Conservation (phyloP, 2,797 vertebrate genomes). For the Momotus momota region DNA sequence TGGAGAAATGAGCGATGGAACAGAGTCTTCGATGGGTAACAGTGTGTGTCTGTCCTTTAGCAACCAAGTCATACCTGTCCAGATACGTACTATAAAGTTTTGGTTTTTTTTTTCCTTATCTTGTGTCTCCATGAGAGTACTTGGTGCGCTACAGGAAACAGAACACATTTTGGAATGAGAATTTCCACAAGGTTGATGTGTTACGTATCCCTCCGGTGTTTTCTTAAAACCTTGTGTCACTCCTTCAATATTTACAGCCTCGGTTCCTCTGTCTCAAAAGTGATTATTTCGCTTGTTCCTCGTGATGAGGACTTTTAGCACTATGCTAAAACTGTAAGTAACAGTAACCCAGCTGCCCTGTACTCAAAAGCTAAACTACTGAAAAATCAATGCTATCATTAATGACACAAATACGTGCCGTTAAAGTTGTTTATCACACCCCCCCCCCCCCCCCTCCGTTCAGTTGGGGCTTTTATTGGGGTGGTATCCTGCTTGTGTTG, state of each 20-base stretch:
- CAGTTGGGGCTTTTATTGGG: too few species aligned
- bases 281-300: slow-evolving; percentile 52
- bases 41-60: neutral
- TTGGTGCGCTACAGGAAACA: neutral
- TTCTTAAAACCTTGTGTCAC: neutral
- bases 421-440: slow-evolving; percentile 1
- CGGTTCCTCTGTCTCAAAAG: slow-evolving; percentile 7
- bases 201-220: neutral
- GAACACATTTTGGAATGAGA: neutral
- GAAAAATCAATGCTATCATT: slow-evolving; percentile 35
- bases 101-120: neutral
- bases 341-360: neutral
- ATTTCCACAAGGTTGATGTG: neutral
- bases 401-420: slow-evolving; percentile 21
- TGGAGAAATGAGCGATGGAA: neutral
- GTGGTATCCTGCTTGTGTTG: too few species aligned
- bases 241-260: slow-evolving; percentile 28
- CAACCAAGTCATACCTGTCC: neutral
- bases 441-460: too few species aligned
- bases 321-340: neutral
- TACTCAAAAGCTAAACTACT: neutral
- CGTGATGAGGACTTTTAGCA: neutral
- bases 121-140: neutral
- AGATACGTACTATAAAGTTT: neutral
- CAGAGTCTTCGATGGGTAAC: neutral